phyloP scores from a whole-genome alignment of 1,140 invertebrate genomes.

The Daktulosphaira vitifoliae region DNA sequence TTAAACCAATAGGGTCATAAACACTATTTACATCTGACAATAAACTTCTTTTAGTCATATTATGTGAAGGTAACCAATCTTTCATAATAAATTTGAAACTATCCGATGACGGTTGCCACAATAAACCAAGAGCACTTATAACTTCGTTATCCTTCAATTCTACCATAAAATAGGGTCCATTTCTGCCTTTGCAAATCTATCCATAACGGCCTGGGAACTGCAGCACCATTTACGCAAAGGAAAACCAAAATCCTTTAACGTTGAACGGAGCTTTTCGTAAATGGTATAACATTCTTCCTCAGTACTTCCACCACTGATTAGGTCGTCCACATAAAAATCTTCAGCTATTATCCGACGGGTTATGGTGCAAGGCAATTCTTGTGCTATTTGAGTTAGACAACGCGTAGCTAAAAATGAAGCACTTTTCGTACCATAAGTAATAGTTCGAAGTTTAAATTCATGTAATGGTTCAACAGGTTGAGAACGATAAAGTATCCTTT shows the following conservation, averaged over 20 bases:
- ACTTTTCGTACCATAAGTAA: conserved; percentile 5
- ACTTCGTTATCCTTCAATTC: neutral
- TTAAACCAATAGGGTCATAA: conserved; percentile 40
- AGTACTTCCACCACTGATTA: conserved; percentile 34
- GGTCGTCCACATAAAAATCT: conserved; percentile 27
- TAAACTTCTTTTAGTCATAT: conserved; percentile 10
- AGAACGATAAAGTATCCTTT: neutral
- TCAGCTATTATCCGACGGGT: no score
- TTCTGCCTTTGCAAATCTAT: neutral
- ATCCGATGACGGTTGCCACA: neutral
- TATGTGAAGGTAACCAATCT: neutral
- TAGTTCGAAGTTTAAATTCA: no score
- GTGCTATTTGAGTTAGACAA: neutral
- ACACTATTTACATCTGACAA: conserved; percentile 35
- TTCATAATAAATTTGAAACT: neutral
- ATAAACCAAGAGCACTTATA: neutral
- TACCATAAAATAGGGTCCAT: neutral
- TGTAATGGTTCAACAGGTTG: neutral
- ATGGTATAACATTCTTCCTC: no score
- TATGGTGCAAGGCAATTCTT: neutral
- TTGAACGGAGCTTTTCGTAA: conserved; percentile 35
- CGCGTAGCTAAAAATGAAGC: conserved; percentile 14
- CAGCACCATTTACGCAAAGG: conserved; percentile 40
- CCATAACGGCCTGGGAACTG: neutral
- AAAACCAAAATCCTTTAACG: conserved; percentile 36